These are phyloP conservation scores for Rutilus rutilus DNA, from an alignment of 2,113 vertebrate genomes.

Conservation along the genomic window DNA sequence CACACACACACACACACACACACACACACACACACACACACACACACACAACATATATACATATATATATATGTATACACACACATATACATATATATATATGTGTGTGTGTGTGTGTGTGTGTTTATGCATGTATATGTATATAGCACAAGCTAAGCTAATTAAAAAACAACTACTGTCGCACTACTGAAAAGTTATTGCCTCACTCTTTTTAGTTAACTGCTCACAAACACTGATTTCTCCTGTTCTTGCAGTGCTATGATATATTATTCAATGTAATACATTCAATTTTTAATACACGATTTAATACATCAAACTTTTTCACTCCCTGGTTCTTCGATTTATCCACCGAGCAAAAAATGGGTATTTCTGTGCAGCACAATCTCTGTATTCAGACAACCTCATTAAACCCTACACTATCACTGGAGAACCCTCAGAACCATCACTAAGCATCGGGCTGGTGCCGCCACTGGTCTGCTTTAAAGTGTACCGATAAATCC, in stretches of 20 bases:
- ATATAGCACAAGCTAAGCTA: background rate
- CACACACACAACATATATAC: too few relatives aligned
- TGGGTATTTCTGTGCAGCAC: background rate
- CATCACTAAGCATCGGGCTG: conserved; percentile 48
- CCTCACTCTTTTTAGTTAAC: background rate
- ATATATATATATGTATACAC: too few relatives aligned
- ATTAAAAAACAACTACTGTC: background rate
- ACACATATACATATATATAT: too few relatives aligned
- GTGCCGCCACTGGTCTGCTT: conserved; percentile 60
- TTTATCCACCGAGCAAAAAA: background rate
- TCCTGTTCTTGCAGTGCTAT: background rate
- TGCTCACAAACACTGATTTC: background rate
- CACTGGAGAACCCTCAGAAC: conserved; percentile 21
- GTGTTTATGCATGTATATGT: too few relatives aligned
- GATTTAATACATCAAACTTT: background rate
- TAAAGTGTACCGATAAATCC: conserved; percentile 71
- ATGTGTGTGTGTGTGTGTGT: too few relatives aligned
- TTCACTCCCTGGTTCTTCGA: background rate
- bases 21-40: too few relatives aligned
- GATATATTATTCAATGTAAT: conserved; percentile 6
- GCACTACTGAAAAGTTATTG: background rate
- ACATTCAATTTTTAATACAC: background rate
- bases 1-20: too few relatives aligned
- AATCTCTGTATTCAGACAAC: background rate
- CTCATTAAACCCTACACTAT: conserved; percentile 31